Evolutionary conservation across 2,113 vertebrate species (phyloP).

Genomic region (Grantiella picta): DNA sequence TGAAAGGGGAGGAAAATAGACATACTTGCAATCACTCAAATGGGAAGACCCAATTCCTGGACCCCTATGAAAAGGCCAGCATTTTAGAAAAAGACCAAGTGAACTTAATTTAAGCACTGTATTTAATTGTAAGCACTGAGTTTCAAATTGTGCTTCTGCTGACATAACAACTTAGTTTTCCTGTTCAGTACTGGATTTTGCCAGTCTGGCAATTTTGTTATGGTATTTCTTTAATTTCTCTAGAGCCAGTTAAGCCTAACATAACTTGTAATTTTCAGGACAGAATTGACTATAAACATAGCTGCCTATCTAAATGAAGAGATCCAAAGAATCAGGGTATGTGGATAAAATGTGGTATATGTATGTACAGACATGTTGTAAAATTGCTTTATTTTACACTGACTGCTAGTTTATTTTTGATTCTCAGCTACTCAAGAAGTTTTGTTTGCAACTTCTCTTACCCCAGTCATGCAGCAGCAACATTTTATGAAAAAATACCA

Average conservation of each 20-base stretch:
- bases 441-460: not conserved
- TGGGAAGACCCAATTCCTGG: not conserved
- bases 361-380: not conserved
- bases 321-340: not conserved
- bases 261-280: not conserved
- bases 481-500: not conserved
- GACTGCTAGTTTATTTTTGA: slow-evolving; percentile 2
- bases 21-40: not conserved
- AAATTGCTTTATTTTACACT: not conserved
- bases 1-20: not conserved
- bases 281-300: not conserved
- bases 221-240: not conserved
- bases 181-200: not conserved
- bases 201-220: not conserved
- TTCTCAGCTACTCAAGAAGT: slow-evolving; percentile 7
- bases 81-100: not conserved
- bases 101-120: not conserved
- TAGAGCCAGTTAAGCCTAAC: not conserved
- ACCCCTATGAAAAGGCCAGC: not conserved
- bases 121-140: not conserved
- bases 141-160: not conserved
- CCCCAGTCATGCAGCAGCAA: not conserved
- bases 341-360: not conserved
- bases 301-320: not conserved
- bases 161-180: not conserved